These are phyloP conservation scores for Iphiclides podalirius DNA, from an alignment of 2,888 invertebrate species.

Conservation along the genomic window DNA sequence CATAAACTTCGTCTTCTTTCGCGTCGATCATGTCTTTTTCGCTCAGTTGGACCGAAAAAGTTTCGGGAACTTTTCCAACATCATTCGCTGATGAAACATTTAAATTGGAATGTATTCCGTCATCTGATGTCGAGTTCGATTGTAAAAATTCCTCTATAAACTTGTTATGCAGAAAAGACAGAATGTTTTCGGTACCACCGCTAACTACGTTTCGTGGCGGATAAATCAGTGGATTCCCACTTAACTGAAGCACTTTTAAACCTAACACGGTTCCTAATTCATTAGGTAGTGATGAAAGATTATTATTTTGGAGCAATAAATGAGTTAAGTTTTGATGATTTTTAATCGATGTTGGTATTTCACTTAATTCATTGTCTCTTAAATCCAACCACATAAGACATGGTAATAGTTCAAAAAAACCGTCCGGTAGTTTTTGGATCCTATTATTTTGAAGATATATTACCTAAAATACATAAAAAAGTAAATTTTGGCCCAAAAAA, in stretches of 20 bases:
- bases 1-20: conserved; percentile 46
- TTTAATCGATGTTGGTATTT: conserved; percentile 78
- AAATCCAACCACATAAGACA: conserved; percentile 83
- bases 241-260: conserved; percentile 81
- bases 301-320: conserved; percentile 82
- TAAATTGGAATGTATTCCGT: conserved; percentile 29
- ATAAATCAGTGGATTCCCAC: conserved; percentile 81
- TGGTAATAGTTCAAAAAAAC: conserved; percentile 78
- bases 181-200: conserved; percentile 64
- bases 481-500: too few relatives aligned
- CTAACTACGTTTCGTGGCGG: conserved; percentile 77
- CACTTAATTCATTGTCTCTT: conserved; percentile 79
- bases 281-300: conserved; percentile 78
- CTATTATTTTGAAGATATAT: conserved; percentile 76
- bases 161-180: conserved; percentile 58
- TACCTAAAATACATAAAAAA: conserved; percentile 64
- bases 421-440: conserved; percentile 73
- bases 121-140: conserved; percentile 54
- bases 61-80: conserved; percentile 45
- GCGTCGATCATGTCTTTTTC: conserved; percentile 51
- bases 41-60: conserved; percentile 51
- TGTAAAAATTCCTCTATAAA: conserved; percentile 48
- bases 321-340: conserved; percentile 81
- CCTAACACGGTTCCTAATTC: conserved; percentile 81
- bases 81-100: conserved; percentile 44